Base-by-base conservation (phyloP, 2,888 invertebrate species). In the Aspidiotus destructor region DNA sequence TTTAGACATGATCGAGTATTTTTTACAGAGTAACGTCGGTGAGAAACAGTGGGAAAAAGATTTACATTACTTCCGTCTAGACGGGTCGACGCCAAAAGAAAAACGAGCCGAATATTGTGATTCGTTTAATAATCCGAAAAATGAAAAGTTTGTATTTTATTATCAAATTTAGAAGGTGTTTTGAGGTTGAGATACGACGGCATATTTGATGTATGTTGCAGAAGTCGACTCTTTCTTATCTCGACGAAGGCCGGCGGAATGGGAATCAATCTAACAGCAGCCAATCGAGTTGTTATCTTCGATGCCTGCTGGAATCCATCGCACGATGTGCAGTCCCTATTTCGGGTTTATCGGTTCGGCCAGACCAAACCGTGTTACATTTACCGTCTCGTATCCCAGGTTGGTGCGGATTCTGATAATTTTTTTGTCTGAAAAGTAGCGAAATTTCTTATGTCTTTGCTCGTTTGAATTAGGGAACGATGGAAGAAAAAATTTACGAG, bases 281-380 rank as follows among this genome's bases (percentile, higher is more conserved):
- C 99, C 0, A 99, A 99, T 80, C 84, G 99, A 67, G 98, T 98
- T 0, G 87, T 99, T 7, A 93, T 99, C 71, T 97, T 99, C 77
- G 99, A 99, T 80, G 96, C 96, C 0, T 96, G 95, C 1, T 99
- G 98, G 98, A 99, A 99, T 81, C 99, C 99, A 0, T 92, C 95
- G 0, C 92, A 97, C 76, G 99, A 99, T 76, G 88, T 95, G 28
- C 99, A 99, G 81, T 94, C 96, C 76, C 95, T 99, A 76, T 99
- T 98, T 81, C 84, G 99, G 72, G 90, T 97, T 16, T 99, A 95
- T 78, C 86, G 99, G 68, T 98, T 97, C 78, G 99, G 99, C 0
- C 99, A 99, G 79, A 88, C 84, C 72, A 99, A 99, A 76, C 97
- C 98, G 0, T 94, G 93, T 75, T 99, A 95, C 75, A 85, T 99